Base-by-base conservation (phyloP, 1,140 invertebrate species). In the Polypedilum pembai region DNA sequence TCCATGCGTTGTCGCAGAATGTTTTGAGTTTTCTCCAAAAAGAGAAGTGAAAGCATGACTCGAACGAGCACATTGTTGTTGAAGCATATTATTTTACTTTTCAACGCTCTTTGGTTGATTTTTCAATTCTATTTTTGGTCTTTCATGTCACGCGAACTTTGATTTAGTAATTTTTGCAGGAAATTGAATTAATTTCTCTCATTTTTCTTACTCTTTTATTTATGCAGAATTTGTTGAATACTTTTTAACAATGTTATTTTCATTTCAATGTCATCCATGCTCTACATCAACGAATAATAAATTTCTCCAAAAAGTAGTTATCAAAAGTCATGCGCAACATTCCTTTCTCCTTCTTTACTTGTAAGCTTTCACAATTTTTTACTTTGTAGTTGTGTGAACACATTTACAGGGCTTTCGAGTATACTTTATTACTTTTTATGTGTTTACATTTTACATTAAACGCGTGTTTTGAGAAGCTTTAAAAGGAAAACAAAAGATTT, bases 191-290 rank as follows among this genome's bases (percentile, higher is more conserved):
- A 56, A 56, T 12, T 56, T 15, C n/a, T 15, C 4, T 12, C 12
- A 56, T 15, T n/a, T 56, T 56, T 56, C 45, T 4, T 12, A 56
- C 45, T 56, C n/a, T 56, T 56, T 56, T 4, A n/a, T 56, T n/a
- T 10, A 56, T 15, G 12, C 8, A n/a, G 1, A 56, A 15, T 4
- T 45, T 45, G 41, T 45, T 1, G 5, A 56, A 56, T 12, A 56
- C n/a, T 12, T 56, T 56, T 56, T 56, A 12, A 56, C 1, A 3
- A 15, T n/a, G n/a, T 1, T 56, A 56, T 56, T 56, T 56, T 56
- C n/a, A 15, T 56, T 56, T 56, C 45, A 56, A 56, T 56, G 45
- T 56, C 45, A 56, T 56, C 45, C 45, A 56, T 56, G 45, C 45
- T 56, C 45, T 56, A 56, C 45, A 56, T 56, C 45, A 56, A 56